Conservation (phyloP, 2,888 invertebrate species). For the Cephus nigrinus region DNA sequence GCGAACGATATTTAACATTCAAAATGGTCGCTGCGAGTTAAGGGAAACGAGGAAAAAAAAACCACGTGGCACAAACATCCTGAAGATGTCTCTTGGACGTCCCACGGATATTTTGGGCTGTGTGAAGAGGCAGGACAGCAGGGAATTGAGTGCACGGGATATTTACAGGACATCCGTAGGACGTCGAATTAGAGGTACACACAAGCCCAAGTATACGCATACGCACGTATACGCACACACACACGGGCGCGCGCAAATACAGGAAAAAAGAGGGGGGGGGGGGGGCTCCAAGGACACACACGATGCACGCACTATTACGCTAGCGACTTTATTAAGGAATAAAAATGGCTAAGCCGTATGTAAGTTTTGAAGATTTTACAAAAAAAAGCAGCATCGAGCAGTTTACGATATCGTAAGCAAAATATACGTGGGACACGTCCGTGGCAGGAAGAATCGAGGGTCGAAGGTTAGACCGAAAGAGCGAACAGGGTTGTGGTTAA, state of each 20-base stretch:
- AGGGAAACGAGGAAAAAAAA: slow-evolving; percentile 14
- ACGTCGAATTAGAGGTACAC: background rate
- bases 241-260: too few species aligned
- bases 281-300: background rate
- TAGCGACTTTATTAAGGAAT: slow-evolving; percentile 24
- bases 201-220: background rate
- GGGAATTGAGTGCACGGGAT: too few species aligned
- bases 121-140: too few species aligned
- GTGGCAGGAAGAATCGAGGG: background rate
- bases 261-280: too few species aligned
- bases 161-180: too few species aligned
- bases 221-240: background rate
- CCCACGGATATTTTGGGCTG: background rate
- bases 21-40: background rate
- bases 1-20: background rate
- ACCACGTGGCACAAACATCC: background rate
- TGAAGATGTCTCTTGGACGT: background rate
- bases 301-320: background rate
- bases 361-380: slow-evolving; percentile 59
- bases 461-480: too few species aligned
- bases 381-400: slow-evolving; percentile 15
- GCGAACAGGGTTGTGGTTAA: background rate
- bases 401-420: background rate
- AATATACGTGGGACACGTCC: background rate
- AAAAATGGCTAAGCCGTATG: slow-evolving; percentile 32